Conservation (phyloP, 2,113 vertebrate species). For the Scopus umbretta region DNA sequence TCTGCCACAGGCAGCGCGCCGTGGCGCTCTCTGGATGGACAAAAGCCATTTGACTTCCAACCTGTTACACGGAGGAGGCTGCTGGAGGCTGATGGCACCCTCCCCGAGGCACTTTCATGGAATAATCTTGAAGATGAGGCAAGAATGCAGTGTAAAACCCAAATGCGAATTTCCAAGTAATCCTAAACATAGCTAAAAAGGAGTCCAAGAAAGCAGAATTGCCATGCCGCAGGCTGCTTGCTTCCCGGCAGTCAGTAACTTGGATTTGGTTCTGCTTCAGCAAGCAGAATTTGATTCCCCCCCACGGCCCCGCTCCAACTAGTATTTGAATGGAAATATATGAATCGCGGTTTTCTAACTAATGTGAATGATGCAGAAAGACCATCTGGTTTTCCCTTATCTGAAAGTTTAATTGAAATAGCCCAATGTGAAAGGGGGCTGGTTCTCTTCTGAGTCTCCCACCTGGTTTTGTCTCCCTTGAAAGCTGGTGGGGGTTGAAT, state of each 20-base stretch:
- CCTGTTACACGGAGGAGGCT: neutral
- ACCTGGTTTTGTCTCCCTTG: neutral
- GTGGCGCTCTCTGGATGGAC: rapidly evolving
- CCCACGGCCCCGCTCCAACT: too few species aligned
- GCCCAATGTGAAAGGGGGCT: neutral
- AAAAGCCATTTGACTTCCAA: neutral
- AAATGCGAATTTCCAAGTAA: neutral
- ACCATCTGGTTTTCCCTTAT: neutral
- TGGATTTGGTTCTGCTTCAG: neutral
- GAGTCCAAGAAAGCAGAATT: neutral
- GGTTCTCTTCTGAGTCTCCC: rapidly evolving
- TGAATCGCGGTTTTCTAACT: neutral
- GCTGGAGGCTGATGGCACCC: neutral
- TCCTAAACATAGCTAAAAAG: neutral
- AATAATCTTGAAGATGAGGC: neutral
- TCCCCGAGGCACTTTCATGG: neutral
- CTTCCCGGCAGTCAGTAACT: neutral
- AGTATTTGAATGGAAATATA: neutral
- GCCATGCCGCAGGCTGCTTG: neutral
- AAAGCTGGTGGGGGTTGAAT: neutral
- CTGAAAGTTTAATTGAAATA: neutral
- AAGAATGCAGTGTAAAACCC: neutral
- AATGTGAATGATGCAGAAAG: neutral
- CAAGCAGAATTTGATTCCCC: neutral
- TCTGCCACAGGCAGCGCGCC: rapidly evolving